These are phyloP conservation scores for Heteromormyrus szaboi DNA, from an alignment of 2,797 vertebrate species.

Conservation along the genomic window DNA sequence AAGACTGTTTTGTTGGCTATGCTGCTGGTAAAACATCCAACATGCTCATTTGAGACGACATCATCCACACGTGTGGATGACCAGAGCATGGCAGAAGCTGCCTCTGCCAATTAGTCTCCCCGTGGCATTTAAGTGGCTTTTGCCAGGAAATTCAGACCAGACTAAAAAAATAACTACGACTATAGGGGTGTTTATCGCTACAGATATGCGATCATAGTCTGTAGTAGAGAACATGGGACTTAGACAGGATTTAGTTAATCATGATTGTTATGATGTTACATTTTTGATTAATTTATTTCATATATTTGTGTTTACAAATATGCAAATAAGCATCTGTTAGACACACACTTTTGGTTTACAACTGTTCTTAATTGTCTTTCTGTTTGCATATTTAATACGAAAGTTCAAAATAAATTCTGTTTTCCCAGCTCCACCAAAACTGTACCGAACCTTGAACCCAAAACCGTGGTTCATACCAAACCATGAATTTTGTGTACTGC, in stretches of 20 bases:
- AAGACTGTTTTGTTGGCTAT: not conserved
- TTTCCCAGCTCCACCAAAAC: not conserved
- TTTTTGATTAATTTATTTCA: not conserved
- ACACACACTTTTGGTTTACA: not conserved
- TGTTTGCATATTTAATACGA: not conserved
- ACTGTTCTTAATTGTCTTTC: not conserved
- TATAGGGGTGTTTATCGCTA: not conserved
- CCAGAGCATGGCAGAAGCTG: not conserved
- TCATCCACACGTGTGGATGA: not conserved
- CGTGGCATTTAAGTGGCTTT: not conserved
- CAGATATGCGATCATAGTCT: not conserved
- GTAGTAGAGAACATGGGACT: not conserved
- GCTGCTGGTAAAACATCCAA: not conserved
- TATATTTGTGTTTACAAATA: not conserved
- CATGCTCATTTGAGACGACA: not conserved
- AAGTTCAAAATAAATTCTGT: not conserved
- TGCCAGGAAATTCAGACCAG: not conserved
- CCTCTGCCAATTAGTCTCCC: not conserved
- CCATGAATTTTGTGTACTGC: not conserved
- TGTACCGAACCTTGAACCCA: not conserved
- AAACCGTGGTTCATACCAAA: not conserved
- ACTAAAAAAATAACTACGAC: not conserved
- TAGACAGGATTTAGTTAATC: not conserved
- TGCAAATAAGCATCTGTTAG: not conserved
- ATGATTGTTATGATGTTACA: not conserved